Evolutionary conservation across 2,888 invertebrate species (phyloP), one percentile per base, ranked within the genome.

Genomic region (Tetramorium bicarinatum): DNA sequence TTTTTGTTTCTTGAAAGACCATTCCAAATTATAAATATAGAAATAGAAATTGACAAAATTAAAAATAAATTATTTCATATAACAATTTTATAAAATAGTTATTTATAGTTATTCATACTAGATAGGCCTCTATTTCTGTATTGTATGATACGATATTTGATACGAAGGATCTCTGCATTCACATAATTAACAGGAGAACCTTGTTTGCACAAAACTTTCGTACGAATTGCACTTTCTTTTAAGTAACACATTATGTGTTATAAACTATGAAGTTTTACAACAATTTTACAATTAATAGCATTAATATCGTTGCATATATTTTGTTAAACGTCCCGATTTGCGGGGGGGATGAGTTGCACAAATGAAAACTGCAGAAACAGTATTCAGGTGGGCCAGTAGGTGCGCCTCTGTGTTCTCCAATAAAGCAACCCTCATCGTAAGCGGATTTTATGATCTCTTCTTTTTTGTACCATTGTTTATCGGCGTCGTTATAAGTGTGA

Each of bases 311-410:
- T 54, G 82, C 38, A 61, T 44, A 85, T 29, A 85, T 64, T 69
- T 77, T 18, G 90, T 85, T 67, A 92, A 90, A 95, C 95, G 47
- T 93, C 96, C 82, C 71, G 25, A 71, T 82, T 71, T 61, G 59
- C 4, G 80, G 59, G 8, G 80, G 83, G 38, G 91, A 93, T 13
- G 96, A 95, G 95, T 98, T 98, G 95, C 98, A 98, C 62, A 97
- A 95, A 92, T 97, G 96, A 64, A 96, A 96, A 56, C 96, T 96
- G 92, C 98, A 98, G 94, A 97, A 98, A 94, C 98, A 98, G 94
- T 97, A 97, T 95, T 96, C 96, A 0, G 96, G 95, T 59, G 96
- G 95, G 41, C 96, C 96, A 41, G 95, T 96, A 80, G 96, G 96
- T 84, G 96, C 95, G 3, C 96, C 97, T 91, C 97, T 96, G 90